Evolutionary conservation across 37 sponge, comb jelly and placozoan species (phyloP).

Genomic region (Mnemiopsis leidyi): DNA sequence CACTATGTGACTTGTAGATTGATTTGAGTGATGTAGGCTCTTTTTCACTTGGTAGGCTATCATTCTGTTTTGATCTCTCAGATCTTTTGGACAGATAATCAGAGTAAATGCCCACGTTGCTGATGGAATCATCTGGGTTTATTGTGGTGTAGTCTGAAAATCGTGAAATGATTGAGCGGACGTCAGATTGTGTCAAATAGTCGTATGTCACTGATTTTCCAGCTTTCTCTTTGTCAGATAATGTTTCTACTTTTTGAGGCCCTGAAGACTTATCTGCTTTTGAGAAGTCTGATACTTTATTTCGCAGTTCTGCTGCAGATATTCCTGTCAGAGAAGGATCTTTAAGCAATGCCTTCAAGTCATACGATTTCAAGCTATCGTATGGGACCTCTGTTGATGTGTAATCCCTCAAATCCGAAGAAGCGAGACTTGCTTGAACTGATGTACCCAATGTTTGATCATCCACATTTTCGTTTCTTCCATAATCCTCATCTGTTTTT

Average conservation of each 20-base stretch:
- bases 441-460: slow-evolving; percentile 9
- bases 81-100: not conserved
- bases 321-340: not conserved
- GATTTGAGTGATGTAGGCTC: not conserved
- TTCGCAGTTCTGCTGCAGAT: not conserved
- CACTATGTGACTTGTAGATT: slow-evolving; percentile 5
- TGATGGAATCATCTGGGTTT: slow-evolving; percentile 19
- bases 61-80: not conserved
- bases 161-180: not conserved
- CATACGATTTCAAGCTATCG: not conserved
- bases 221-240: not conserved
- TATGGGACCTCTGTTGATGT: not conserved
- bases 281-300: not conserved
- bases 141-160: not conserved
- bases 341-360: not conserved
- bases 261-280: not conserved
- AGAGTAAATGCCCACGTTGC: not conserved
- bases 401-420: not conserved
- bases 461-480: not conserved
- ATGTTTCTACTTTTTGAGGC: not conserved
- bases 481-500: not conserved
- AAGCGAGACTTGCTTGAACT: slow-evolving; percentile 18
- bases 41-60: not conserved
- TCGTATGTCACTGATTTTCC: not conserved
- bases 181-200: not conserved